phyloP scores from a whole-genome alignment of 1,140 invertebrate genomes.

The Zaprionus tsacasi region DNA sequence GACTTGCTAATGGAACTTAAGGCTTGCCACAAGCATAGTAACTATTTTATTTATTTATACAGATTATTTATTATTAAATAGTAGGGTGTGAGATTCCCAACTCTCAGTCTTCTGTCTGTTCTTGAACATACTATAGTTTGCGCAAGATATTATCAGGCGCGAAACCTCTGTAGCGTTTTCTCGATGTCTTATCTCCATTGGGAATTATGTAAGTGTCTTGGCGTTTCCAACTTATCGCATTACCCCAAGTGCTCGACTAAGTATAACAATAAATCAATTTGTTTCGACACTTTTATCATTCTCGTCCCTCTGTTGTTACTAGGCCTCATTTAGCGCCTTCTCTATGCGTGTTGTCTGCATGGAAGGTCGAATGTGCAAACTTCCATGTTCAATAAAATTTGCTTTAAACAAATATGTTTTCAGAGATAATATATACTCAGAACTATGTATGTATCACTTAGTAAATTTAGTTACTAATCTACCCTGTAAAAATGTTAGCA shows the following conservation, averaged over 20 bases:
- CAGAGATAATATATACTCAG: background rate
- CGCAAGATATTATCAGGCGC: constrained; percentile 4
- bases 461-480: background rate
- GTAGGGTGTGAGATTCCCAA: background rate
- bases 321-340: background rate
- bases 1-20: background rate
- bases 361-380: background rate
- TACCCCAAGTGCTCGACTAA: background rate
- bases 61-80: constrained; percentile 3
- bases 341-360: background rate
- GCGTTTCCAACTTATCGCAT: constrained; percentile 25
- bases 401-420: background rate
- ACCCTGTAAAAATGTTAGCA: background rate
- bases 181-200: constrained; percentile 31
- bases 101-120: too few species aligned
- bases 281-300: constrained; percentile 5
- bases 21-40: constrained; percentile 39
- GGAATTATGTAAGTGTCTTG: constrained; percentile 3
- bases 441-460: background rate
- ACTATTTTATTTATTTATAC: constrained; percentile 39
- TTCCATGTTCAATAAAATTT: background rate
- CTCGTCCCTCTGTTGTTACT: background rate
- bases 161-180: background rate
- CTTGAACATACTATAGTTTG: background rate
- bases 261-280: constrained; percentile 17